Base-by-base conservation (phyloP, 30 jellyfish, hydroid and myxozoan genomes). In the Nemopilema nomurai region DNA sequence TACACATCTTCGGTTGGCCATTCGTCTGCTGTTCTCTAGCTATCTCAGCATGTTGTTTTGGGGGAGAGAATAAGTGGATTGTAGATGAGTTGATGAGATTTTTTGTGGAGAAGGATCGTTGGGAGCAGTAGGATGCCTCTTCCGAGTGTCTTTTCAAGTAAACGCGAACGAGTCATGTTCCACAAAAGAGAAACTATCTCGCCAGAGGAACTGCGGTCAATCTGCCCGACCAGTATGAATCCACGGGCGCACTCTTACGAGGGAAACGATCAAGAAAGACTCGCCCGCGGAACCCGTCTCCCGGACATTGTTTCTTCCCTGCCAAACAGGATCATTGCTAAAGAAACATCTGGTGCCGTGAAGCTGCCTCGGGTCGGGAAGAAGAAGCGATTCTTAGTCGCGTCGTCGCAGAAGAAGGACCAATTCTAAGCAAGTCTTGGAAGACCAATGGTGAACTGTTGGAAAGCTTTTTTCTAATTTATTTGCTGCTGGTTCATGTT, bases 341-440 rank as follows among this genome's bases (percentile, higher is more conserved):
- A 33, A 64, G 50, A 76, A 22, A 49, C 62, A 9, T 19, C 86
- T 53, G 23, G 28, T 24, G 28, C 51, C 21, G 65, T 76, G 19
- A 76, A 76, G 52, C 30, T 76, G 31, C 86, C 86, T 16, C 68
- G 72, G 28, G 86, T 76, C 52, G 86, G 18, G 13, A 63, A 16
- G 52, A 53, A 25, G 73, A 76, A 53, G 62, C 51, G 28, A 26
- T 76, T 76, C 18, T 72, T 76, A 13, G 86, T 76, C 25, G 28
- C 86, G 1, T 76, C 86, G 17, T 51, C 72, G 3, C 50, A 41
- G n/a, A 41, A 41, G 57, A 41, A 41, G 13, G 57, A 41, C 13
- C 9, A 41, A 13, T 41, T 41, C n/a, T n/a, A n/a, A n/a, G n/a
- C n/a, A 13, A 41, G 6, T 13, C 57, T 13, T 13, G 13, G 13